phyloP scores from a whole-genome alignment of 2,888 invertebrate genomes.

The Lamellibrachia columna region DNA sequence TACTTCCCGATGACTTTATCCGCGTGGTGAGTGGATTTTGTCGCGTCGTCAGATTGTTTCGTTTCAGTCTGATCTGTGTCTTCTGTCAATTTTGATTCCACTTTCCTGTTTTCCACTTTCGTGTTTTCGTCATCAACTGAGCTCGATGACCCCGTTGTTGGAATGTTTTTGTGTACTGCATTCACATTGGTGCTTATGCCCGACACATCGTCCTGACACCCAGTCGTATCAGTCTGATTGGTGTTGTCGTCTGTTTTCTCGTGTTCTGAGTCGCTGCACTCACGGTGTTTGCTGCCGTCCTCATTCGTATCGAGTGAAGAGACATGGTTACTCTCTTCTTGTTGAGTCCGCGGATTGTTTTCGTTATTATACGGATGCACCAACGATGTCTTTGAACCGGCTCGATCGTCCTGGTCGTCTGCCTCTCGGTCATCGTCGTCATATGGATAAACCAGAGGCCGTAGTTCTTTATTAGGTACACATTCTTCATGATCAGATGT shows the following conservation, averaged over 20 bases:
- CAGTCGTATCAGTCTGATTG: neutral
- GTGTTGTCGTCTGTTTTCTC: neutral
- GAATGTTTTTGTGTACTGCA: neutral
- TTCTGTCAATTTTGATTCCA: neutral
- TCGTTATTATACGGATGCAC: neutral
- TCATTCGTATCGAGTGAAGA: neutral
- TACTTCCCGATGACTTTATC: neutral
- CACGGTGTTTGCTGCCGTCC: neutral
- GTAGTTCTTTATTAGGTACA: neutral
- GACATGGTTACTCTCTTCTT: neutral
- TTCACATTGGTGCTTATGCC: neutral
- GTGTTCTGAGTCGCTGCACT: neutral
- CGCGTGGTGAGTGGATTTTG: neutral
- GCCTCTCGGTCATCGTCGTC: neutral
- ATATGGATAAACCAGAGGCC: neutral
- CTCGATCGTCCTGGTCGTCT: neutral
- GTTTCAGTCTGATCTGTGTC: neutral
- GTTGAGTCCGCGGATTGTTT: neutral
- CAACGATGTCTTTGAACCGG: neutral
- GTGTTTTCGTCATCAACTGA: neutral
- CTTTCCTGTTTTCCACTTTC: neutral
- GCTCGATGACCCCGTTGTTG: neutral
- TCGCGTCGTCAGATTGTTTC: neutral
- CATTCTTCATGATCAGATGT: neutral
- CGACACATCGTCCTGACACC: neutral